A percentile compares a stretch with the other conserved stretches of the same genome.
phyloP scores from a whole-genome alignment of 2,113 vertebrate species.

The Periophthalmus modestus region DNA sequence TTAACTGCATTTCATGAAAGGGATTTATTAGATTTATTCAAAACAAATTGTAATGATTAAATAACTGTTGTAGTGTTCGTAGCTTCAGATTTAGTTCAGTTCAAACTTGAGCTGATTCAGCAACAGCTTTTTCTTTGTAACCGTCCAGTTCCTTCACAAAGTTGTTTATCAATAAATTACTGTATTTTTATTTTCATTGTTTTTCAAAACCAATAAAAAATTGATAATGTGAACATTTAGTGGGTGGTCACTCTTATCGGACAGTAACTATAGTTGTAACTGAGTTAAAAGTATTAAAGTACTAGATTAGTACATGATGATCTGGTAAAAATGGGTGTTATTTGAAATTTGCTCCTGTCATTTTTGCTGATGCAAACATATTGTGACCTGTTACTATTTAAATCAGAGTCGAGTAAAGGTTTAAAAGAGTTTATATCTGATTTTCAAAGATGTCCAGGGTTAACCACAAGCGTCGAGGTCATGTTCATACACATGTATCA shows the following conservation, averaged over 20 bases:
- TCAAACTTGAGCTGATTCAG: neutral
- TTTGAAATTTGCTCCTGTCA: too few relatives aligned
- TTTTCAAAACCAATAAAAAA: slow-evolving; percentile 75
- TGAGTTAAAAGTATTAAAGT: too few relatives aligned
- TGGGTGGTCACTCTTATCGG: neutral
- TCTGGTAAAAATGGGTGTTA: too few relatives aligned
- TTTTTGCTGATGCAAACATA: too few relatives aligned
- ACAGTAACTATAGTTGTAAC: too few relatives aligned
- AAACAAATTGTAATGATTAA: neutral
- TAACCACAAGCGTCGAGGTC: too few relatives aligned
- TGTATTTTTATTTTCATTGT: slow-evolving; percentile 64
- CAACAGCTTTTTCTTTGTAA: slow-evolving; percentile 36
- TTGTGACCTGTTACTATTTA: too few relatives aligned
- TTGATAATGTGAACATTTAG: slow-evolving; percentile 25
- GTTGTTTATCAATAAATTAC: slow-evolving; percentile 51
- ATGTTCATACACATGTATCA: too few relatives aligned
- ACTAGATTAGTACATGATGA: too few relatives aligned
- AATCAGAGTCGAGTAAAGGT: too few relatives aligned
- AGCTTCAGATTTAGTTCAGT: slow-evolving; percentile 3
- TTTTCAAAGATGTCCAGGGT: too few relatives aligned
- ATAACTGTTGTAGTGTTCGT: neutral
- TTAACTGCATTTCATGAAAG: slow-evolving; percentile 24
- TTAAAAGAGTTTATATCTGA: too few relatives aligned
- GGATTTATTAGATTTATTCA: slow-evolving; percentile 31
- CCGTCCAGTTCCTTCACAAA: slow-evolving; percentile 60